Evolutionary conservation across 2,888 invertebrate genomes (phyloP), one percentile per base, ranked within the genome.

Genomic region (Subacronicta megacephala): DNA sequence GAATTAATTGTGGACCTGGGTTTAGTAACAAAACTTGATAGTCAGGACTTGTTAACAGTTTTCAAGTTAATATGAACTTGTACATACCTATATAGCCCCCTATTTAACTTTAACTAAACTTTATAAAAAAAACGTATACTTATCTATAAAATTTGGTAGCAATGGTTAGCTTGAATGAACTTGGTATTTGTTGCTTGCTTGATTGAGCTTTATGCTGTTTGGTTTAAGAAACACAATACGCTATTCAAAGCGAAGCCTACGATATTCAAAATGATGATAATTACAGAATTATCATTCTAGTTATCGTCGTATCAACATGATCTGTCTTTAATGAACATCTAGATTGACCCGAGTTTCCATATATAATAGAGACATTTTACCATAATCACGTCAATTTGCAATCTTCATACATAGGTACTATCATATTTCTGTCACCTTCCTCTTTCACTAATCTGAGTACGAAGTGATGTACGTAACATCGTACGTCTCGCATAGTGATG

Each of bases 401-500:
- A 33, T 26, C 18, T 18, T n/a, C 23, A 33, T 16, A 31, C 12
- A 31, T 23, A n/a, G n/a, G n/a, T n/a, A 7, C 17, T 46, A 7
- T 13, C 40, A 33, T 44, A 41, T 44, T 45, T 20, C 54, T 44
- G 7, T 45, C 17, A 51, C 40, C 50, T 43, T 17, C 20, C 26
- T 36, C 46, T 35, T 56, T 57, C 23, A 29, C 60, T 59, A 66
- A 66, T 65, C 47, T 53, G 45, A 29, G 23, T 57, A 54, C 23
- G 51, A 42, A 56, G 64, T 66, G 52, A 63, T 64, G 37, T 43
- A 56, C 18, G 49, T 62, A n/a, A 67, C 60, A 52, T 62, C 38
- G 41, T 66, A 68, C 62, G 63, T 54, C 44, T 60, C 40, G 47
- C 66, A 50, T 63, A 62, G 56, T 62, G 61, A 64, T 59, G 68